phyloP scores from a whole-genome alignment of 2,888 invertebrate genomes.

The Celastrina argiolus region DNA sequence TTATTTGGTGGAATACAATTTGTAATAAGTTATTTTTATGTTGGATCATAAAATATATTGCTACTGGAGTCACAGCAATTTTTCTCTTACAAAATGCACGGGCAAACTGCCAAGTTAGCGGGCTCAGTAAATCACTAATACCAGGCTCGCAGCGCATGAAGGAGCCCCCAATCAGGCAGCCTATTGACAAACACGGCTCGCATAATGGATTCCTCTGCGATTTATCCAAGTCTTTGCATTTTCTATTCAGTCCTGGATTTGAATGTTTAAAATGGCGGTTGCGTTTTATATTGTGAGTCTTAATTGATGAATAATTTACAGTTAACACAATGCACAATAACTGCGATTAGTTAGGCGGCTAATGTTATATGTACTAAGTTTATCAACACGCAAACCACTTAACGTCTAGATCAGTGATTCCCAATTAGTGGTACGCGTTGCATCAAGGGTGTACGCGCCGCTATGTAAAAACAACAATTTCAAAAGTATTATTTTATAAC shows the following conservation, averaged over 20 bases:
- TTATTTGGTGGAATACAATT: slow-evolving; percentile 2
- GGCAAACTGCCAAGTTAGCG: slow-evolving; percentile 65
- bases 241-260: slow-evolving; percentile 43
- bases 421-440: too few relatives aligned
- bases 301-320: neutral
- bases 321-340: too few relatives aligned
- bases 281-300: neutral
- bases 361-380: too few relatives aligned
- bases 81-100: slow-evolving; percentile 58
- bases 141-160: slow-evolving; percentile 57
- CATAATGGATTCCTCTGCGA: slow-evolving; percentile 63
- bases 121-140: slow-evolving; percentile 58
- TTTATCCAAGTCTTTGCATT: slow-evolving; percentile 51
- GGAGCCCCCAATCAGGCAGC: slow-evolving; percentile 67
- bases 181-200: slow-evolving; percentile 72
- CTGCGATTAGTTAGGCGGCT: neutral
- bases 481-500: too few relatives aligned
- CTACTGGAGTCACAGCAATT: slow-evolving; percentile 43
- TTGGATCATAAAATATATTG: neutral
- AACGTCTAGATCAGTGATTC: too few relatives aligned
- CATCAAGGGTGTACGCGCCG: too few relatives aligned
- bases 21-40: neutral
- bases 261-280: slow-evolving; percentile 8
- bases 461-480: too few relatives aligned
- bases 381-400: too few relatives aligned